Base-by-base conservation (phyloP, 2,113 vertebrate genomes). In the Todiramphus chloris region DNA sequence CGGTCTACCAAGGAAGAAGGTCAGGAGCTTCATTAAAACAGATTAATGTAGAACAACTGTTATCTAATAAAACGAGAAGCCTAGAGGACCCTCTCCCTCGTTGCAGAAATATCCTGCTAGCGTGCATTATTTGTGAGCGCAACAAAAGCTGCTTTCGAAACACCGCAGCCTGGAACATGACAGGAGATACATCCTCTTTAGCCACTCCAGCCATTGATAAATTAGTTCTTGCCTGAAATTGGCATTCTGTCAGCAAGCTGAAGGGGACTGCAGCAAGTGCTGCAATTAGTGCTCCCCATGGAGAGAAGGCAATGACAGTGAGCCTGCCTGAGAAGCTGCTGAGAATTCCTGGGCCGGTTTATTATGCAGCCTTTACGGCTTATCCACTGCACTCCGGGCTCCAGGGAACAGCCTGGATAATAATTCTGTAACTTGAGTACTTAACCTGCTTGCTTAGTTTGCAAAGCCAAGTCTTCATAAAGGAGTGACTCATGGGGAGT, bases 11-110 rank as follows among this genome's bases (percentile, higher is more conserved):
- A 73, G 59, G 80, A 90, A 86, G 84, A 90, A 94, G 95, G 96
- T 96, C 96, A 51, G 67, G 89, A 89, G 95, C 93, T 96, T 96
- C 93, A 94, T 97, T 97, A 96, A 89, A 96, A 21, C 43, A 84
- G 94, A 96, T 96, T 83, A 93, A 96, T 94, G 93, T 58, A 58
- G 87, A 92, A 87, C 86, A 94, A 96, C 89, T 23, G 59, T 76
- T 82, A 83, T 88, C 91, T 85, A 73, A 76, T 82, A 67, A 80
- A 80, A 23, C 58, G 11, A 9, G 92, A 77, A 53, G 67, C 75
- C 91, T 51, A 13, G 13, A 89, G 83, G 82, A 30, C 23, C 78
- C 59, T 67, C 44, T 3, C 51, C 43, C 73, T 35, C 23, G 0
- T 41, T 41, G 62, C 82, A 91, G 79, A 39, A 83, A 28, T 13